phyloP scores from a whole-genome alignment of 64 coral and sea anemone genomes.

The Anthopleura sola region DNA sequence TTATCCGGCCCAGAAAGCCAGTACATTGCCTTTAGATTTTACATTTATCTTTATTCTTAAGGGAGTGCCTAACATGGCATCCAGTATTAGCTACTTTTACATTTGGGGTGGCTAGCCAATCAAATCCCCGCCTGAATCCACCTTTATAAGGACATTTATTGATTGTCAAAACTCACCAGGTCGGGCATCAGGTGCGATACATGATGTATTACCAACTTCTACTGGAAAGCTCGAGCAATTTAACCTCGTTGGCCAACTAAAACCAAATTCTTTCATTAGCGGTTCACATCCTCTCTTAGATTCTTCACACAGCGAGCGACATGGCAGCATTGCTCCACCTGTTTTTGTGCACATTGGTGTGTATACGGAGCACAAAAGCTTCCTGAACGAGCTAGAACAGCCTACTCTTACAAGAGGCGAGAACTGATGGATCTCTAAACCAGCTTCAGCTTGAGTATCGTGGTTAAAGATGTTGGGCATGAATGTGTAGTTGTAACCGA shows the following conservation, averaged over 20 bases:
- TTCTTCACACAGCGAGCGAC: too few species aligned
- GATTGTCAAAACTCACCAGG: too few species aligned
- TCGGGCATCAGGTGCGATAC: too few species aligned
- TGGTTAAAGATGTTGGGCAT: constrained; percentile 66
- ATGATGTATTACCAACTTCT: neutral
- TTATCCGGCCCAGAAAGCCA: too few species aligned
- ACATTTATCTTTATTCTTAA: too few species aligned
- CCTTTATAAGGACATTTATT: too few species aligned
- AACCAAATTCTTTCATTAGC: constrained; percentile 68
- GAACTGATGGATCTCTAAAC: constrained; percentile 38
- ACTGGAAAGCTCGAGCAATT: constrained; percentile 69
- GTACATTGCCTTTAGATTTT: too few species aligned
- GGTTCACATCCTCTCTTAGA: too few species aligned
- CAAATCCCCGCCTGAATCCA: too few species aligned
- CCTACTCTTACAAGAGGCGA: constrained; percentile 31
- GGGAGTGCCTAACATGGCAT: too few species aligned
- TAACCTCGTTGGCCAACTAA: constrained; percentile 70
- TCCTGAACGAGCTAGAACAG: constrained; percentile 29
- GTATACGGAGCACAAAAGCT: constrained; percentile 62
- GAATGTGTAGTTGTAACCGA: constrained; percentile 59
- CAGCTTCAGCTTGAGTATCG: constrained; percentile 43
- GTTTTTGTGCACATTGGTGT: constrained; percentile 41
- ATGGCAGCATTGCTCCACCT: constrained; percentile 12
- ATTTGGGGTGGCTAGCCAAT: too few species aligned
- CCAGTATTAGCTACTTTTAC: too few species aligned